Evolutionary conservation across 2,797 vertebrate species (phyloP), one percentile per base, ranked within the genome.

Genomic region (Acomys russatus): DNA sequence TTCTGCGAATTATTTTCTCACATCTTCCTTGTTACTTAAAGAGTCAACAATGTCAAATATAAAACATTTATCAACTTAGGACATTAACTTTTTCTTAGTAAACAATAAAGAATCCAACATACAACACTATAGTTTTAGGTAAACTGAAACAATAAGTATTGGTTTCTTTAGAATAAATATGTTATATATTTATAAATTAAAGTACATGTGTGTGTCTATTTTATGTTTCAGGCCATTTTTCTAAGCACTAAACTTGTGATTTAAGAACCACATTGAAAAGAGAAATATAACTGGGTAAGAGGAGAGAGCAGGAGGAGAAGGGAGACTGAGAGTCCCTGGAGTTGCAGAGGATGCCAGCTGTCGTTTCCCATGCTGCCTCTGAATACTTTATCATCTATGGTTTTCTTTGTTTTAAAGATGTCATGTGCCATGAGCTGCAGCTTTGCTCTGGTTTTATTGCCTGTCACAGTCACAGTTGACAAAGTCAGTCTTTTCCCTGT

Each of bases 331-430:
- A 54, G 59, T 94, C 76, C 88, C 18, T 1, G 3, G 22, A 28
- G n/a, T 17, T 74, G 59, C 49, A 70, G 30, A 22, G 4, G 18
- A 23, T 77, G 66, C 23, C 76, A 70, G 83, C 68, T 97, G 64
- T 66, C 30, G 61, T 87, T 91, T 95, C 87, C 88, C 74, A 18
- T 4, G 35, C 49, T 95, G 49, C 68, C 80, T 78, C 86, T 61
- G 56, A 90, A 89, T 86, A 54, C 9, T 63, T 1, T 66, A 76
- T 63, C 38, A 30, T 88, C 77, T 92, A 33, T 18, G 17, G 1
- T 76, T 94, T 87, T 82, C 83, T 96, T 96, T 94, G 91, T 95
- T 92, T 94, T 91, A 86, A 78, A 97, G 96, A 94, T 90, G 95
- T 92, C 96, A 92, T 79, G 59, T 95, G 74, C 35, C 44, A 76